These are phyloP conservation scores for Tinamus guttatus DNA, from an alignment of 2,113 vertebrate genomes.

Conservation along the genomic window DNA sequence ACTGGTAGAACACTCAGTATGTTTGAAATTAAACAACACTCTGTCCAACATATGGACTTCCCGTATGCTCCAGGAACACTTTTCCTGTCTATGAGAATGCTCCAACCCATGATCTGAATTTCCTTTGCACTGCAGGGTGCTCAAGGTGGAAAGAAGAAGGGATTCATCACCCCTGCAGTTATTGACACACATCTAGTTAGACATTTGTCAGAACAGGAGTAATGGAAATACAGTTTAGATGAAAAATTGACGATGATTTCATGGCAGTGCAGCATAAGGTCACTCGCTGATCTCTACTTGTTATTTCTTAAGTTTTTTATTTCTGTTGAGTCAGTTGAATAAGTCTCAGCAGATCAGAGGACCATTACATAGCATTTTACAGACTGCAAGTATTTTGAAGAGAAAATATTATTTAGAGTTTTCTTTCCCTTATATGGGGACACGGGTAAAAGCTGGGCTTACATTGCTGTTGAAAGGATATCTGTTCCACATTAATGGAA, in stretches of 20 bases:
- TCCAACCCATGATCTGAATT: not conserved
- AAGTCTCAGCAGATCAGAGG: not conserved
- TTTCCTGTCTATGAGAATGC: not conserved
- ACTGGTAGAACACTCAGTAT: not conserved
- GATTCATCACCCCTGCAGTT: not conserved
- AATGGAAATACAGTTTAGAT: not conserved
- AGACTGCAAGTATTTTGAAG: not conserved
- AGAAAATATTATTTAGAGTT: not conserved
- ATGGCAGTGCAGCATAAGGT: not conserved
- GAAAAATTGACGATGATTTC: not conserved
- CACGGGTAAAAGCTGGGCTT: not conserved
- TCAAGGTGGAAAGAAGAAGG: not conserved
- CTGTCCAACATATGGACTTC: fast-evolving
- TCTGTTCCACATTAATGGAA: not conserved
- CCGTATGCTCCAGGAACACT: not conserved
- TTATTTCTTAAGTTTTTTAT: not conserved
- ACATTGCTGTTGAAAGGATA: not conserved
- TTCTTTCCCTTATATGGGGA: not conserved
- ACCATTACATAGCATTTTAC: not conserved
- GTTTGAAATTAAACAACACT: not conserved
- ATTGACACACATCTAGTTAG: not conserved
- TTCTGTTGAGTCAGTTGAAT: not conserved
- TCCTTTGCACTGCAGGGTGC: not conserved
- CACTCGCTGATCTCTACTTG: not conserved
- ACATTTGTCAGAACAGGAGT: not conserved